These are phyloP conservation scores for Chlorops oryzae DNA, from an alignment of 1,140 invertebrate species.

Conservation along the genomic window DNA sequence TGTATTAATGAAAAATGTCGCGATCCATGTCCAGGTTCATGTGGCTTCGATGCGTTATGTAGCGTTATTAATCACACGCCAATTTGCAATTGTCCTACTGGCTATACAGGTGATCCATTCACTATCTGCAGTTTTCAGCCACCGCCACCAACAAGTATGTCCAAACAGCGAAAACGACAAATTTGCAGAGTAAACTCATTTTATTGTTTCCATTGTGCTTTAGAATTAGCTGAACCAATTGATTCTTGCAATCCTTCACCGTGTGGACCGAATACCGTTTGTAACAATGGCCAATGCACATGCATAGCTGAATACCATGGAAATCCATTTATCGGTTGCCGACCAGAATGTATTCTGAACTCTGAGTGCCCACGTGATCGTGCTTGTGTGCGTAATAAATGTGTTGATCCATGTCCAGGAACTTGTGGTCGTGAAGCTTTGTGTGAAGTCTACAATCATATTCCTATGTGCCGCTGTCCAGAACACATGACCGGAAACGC, in stretches of 20 bases:
- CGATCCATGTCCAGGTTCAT: constrained; percentile 65
- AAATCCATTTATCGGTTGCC: constrained; percentile 68
- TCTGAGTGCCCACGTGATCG: constrained; percentile 67
- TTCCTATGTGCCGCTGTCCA: constrained; percentile 69
- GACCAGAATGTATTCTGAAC: constrained; percentile 68
- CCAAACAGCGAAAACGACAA: constrained; percentile 41
- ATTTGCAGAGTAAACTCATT: constrained; percentile 38
- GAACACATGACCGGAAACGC: constrained; percentile 72
- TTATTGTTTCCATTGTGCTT: constrained; percentile 50
- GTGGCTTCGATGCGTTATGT: constrained; percentile 60
- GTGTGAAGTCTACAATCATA: constrained; percentile 71
- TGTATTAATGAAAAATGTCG: constrained; percentile 65
- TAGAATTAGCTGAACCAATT: constrained; percentile 25
- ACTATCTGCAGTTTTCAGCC: constrained; percentile 51
- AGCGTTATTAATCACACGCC: constrained; percentile 63
- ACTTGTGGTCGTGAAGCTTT: constrained; percentile 71
- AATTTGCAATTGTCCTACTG: constrained; percentile 60
- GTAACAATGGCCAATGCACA: constrained; percentile 68
- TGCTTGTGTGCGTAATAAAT: constrained; percentile 77
- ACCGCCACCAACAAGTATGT: constrained; percentile 35
- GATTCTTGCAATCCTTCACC: constrained; percentile 62
- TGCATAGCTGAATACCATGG: constrained; percentile 68
- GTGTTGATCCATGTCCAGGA: constrained; percentile 69
- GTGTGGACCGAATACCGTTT: constrained; percentile 69
- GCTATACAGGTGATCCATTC: constrained; percentile 67